phyloP scores from a whole-genome alignment of 2,888 invertebrate species.

The Galerucella calmariensis region DNA sequence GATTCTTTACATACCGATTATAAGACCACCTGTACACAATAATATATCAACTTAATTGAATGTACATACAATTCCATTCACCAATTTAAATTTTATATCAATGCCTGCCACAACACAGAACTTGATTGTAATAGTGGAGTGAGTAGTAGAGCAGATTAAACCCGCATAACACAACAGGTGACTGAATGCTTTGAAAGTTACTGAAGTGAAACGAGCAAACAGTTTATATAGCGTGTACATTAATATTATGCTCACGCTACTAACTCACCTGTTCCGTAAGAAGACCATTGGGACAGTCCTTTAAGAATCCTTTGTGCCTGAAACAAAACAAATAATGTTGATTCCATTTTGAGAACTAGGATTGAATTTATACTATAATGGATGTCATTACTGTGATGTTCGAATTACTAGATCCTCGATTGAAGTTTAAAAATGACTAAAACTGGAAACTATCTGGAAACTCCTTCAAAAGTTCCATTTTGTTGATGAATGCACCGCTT shows the following conservation, averaged over 20 bases:
- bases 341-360: slow-evolving; percentile 7
- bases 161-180: not conserved
- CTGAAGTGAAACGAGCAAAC: not conserved
- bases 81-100: not conserved
- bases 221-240: not conserved
- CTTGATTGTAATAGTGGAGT: not conserved
- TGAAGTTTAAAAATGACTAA: no score
- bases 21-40: not conserved
- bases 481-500: no score
- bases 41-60: not conserved
- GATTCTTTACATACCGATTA: no score
- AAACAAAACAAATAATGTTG: slow-evolving; percentile 56
- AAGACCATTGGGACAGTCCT: slow-evolving; percentile 95
- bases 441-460: no score
- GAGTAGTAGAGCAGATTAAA: not conserved
- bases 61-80: not conserved
- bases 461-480: no score
- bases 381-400: not conserved
- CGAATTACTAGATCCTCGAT: not conserved
- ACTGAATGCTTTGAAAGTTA: not conserved
- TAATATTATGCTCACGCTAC: no score
- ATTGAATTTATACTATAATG: not conserved
- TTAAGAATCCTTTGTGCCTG: slow-evolving; percentile 97
- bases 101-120: not conserved
- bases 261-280: slow-evolving; percentile 89